Evolutionary conservation across 2,797 vertebrate species (phyloP).

Genomic region (Manis crassicaudata): DNA sequence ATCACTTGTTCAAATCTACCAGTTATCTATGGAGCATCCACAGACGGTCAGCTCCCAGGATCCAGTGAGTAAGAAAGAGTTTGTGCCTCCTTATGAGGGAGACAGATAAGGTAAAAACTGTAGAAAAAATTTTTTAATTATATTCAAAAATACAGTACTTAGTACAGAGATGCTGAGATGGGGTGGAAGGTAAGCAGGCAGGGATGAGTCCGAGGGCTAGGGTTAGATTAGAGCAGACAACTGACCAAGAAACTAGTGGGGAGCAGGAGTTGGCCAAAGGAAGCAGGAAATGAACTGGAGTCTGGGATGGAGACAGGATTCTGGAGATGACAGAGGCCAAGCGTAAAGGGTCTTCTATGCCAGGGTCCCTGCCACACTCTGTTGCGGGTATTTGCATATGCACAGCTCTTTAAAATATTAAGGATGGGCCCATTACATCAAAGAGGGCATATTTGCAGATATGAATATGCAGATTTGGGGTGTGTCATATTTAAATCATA

Average conservation of each 20-base stretch:
- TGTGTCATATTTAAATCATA: not conserved
- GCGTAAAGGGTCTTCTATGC: not conserved
- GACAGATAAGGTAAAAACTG: not conserved
- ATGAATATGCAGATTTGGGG: slow-evolving; percentile 10
- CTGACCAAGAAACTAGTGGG: not conserved
- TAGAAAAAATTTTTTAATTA: not conserved
- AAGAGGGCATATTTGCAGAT: not conserved
- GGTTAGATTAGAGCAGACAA: not conserved
- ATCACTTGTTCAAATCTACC: not conserved
- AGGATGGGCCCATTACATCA: not conserved
- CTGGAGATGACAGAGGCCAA: not conserved
- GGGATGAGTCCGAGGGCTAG: not conserved
- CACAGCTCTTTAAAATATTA: slow-evolving; percentile 22
- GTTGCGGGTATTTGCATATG: not conserved
- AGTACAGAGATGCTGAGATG: not conserved
- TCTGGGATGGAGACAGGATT: not conserved
- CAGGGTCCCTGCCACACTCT: not conserved
- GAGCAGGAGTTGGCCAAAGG: not conserved
- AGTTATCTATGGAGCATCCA: not conserved
- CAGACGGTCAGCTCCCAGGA: not conserved
- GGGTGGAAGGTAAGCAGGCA: not conserved
- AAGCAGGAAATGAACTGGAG: not conserved
- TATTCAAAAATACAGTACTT: not conserved
- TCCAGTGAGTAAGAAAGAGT: not conserved
- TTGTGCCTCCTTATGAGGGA: not conserved